Evolutionary conservation across 2,113 vertebrate genomes (phyloP).

Genomic region (Zeus faber): DNA sequence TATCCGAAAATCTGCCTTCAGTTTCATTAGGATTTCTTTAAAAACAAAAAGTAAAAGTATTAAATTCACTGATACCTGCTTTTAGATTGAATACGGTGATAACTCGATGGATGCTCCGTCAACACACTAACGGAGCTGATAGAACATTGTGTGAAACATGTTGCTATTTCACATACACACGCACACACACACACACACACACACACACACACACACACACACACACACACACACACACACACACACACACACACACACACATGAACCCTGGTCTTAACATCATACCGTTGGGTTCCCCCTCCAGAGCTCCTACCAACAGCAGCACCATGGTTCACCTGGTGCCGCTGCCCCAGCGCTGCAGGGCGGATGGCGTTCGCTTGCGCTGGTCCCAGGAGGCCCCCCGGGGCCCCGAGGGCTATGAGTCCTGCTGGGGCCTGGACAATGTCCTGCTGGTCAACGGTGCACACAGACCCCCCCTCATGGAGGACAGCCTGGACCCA

Average conservation of each 20-base stretch:
- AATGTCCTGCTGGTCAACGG: conserved; percentile 91
- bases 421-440: conserved; percentile 96
- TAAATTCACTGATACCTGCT: too few species aligned
- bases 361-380: conserved; percentile 80
- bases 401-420: conserved; percentile 83
- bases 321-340: conserved; percentile 92
- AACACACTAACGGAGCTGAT: too few species aligned
- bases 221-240: background rate
- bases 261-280: conserved; percentile 6
- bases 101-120: too few species aligned
- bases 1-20: too few species aligned
- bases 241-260: background rate
- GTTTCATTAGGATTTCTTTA: too few species aligned
- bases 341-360: conserved; percentile 82
- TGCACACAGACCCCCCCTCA: conserved; percentile 83
- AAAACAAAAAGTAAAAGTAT: too few species aligned
- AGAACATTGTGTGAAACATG: too few species aligned
- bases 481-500: conserved; percentile 94
- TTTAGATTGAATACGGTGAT: too few species aligned
- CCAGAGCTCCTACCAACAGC: conserved; percentile 89
- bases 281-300: conserved; percentile 23
- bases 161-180: too few species aligned
- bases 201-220: too few species aligned
- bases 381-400: conserved; percentile 91
- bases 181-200: too few species aligned